These are phyloP conservation scores for Hyposoter didymator DNA, from an alignment of 2,888 invertebrate genomes.

Conservation along the genomic window DNA sequence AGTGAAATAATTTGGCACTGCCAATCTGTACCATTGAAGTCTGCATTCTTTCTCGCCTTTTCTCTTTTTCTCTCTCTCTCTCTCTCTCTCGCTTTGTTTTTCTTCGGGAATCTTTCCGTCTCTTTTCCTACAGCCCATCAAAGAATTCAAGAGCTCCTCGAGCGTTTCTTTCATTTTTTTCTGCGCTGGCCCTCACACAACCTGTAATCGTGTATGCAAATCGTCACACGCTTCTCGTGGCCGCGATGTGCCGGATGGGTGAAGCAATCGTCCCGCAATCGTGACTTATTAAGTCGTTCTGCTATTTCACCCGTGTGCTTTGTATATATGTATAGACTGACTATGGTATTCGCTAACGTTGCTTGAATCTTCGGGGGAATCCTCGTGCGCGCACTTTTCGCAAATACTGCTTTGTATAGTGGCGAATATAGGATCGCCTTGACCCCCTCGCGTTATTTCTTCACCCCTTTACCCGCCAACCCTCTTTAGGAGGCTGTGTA, in stretches of 20 bases:
- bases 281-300: constrained; percentile 83
- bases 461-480: neutral
- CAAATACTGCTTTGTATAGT: constrained; percentile 34
- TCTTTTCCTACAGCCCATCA: constrained; percentile 25
- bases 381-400: constrained; percentile 48
- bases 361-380: constrained; percentile 45
- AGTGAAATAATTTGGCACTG: constrained; percentile 3
- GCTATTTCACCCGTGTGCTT: constrained; percentile 76
- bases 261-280: constrained; percentile 82
- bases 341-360: constrained; percentile 2
- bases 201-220: constrained; percentile 84
- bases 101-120: neutral
- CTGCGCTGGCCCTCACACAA: constrained; percentile 70
- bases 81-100: constrained; percentile 2
- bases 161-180: constrained; percentile 57
- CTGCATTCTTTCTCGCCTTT: constrained; percentile 1
- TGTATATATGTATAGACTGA: neutral
- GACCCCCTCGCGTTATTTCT: constrained; percentile 72
- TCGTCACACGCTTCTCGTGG: constrained; percentile 78
- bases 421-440: constrained; percentile 74
- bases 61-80: neutral
- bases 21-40: neutral
- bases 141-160: constrained; percentile 61
- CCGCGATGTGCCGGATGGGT: constrained; percentile 70
- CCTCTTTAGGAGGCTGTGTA: neutral